These are phyloP conservation scores for Ormyrus rosae DNA, from an alignment of 2,888 invertebrate genomes.

Conservation along the genomic window DNA sequence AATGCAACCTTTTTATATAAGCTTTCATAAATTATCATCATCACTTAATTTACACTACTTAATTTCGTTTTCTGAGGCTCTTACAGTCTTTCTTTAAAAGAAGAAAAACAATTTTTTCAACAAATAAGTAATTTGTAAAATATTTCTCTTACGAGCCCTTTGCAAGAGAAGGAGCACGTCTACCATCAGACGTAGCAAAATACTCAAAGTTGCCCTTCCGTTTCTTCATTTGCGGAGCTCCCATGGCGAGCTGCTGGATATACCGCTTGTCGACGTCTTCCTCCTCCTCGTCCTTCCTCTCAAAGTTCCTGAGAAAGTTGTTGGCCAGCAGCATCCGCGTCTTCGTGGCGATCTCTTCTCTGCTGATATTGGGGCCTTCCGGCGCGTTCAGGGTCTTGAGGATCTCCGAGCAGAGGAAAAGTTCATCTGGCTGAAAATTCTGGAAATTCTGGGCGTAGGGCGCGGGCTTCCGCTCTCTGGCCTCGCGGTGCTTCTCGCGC, in stretches of 20 bases:
- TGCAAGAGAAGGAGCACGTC: not conserved
- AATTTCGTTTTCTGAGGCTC: no score
- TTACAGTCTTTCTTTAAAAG: no score
- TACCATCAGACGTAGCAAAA: not conserved
- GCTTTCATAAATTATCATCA: no score
- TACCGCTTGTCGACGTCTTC: no score
- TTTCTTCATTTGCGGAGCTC: conserved; percentile 25
- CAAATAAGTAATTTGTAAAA: not conserved
- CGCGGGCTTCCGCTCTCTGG: not conserved
- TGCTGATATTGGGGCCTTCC: not conserved
- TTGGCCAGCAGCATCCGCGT: not conserved
- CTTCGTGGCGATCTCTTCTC: not conserved
- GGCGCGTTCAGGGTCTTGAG: not conserved
- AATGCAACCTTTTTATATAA: no score
- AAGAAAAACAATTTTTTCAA: no score
- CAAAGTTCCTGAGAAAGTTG: not conserved
- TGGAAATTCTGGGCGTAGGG: not conserved
- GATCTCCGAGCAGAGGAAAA: not conserved
- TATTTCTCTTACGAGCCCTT: not conserved
- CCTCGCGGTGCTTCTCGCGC: not conserved
- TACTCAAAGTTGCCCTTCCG: conserved; percentile 4
- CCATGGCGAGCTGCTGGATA: not conserved
- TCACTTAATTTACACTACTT: no score
- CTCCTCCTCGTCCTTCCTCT: not conserved
- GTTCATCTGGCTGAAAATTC: not conserved